Conservation (phyloP, 2,888 invertebrate genomes). For the Creontiades dilutus region DNA sequence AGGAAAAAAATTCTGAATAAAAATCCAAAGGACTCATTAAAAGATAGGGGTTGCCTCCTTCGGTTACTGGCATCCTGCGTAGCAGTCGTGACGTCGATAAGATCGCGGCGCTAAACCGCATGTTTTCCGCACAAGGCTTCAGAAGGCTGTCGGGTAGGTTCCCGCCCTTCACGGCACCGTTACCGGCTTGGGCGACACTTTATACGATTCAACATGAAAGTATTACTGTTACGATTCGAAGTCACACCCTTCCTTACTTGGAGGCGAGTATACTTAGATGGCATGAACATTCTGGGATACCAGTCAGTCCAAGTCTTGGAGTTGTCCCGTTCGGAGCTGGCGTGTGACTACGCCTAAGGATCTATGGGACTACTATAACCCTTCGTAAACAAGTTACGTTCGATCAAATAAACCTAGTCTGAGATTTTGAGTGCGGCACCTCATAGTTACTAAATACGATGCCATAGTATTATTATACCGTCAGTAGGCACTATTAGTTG, state of each 20-base stretch:
- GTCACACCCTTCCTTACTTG: constrained; percentile 24
- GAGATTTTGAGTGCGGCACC: too few species aligned
- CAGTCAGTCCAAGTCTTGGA: neutral
- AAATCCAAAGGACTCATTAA: neutral
- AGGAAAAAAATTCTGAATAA: too few species aligned
- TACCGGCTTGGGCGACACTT: neutral
- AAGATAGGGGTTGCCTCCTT: neutral
- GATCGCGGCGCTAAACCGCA: constrained; percentile 9
- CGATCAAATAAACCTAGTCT: too few species aligned
- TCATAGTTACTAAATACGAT: too few species aligned
- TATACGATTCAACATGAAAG: constrained; percentile 30
- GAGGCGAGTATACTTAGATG: constrained; percentile 21
- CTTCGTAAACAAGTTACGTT: neutral
- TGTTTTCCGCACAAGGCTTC: constrained; percentile 36
- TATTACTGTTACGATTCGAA: constrained; percentile 6
- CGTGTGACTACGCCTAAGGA: neutral
- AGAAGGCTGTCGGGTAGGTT: neutral
- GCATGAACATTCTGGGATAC: constrained; percentile 24
- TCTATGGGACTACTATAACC: neutral
- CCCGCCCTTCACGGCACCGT: neutral
- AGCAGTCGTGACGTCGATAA: constrained; percentile 20
- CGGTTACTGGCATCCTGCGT: neutral
- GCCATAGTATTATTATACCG: too few species aligned
- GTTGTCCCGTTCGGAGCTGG: neutral
- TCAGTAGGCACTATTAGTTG: too few species aligned